Conservation (phyloP, 2,113 vertebrate species). For the Microtus oregoni region DNA sequence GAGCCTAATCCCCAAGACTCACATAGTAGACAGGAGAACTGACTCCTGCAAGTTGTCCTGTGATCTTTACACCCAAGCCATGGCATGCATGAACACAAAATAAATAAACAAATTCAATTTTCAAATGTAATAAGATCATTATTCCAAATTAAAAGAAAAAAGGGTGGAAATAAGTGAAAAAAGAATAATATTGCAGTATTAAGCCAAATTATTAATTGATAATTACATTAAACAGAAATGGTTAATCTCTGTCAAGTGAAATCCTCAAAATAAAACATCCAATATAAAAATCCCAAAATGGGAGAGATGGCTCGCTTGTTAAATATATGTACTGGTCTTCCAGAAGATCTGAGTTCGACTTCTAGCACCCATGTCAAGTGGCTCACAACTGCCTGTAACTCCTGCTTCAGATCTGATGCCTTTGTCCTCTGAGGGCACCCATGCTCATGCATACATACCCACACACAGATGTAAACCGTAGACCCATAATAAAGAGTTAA, state of each 20-base stretch:
- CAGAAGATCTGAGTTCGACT: not conserved
- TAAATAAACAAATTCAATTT: not conserved
- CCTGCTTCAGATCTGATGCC: not conserved
- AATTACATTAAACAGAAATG: not conserved
- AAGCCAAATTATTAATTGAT: not conserved
- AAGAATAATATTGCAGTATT: not conserved
- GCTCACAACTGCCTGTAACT: not conserved
- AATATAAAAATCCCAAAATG: not conserved
- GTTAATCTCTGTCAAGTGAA: not conserved
- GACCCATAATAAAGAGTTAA: not conserved
- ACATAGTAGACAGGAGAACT: not conserved
- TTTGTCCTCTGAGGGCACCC: not conserved
- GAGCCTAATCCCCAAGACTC: not conserved
- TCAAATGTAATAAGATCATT: not conserved
- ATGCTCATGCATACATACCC: not conserved
- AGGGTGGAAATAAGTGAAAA: not conserved
- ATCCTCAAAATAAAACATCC: not conserved
- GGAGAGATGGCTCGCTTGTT: not conserved
- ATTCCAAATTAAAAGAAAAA: not conserved
- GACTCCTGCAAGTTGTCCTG: not conserved
- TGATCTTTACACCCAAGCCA: not conserved
- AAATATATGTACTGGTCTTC: not conserved
- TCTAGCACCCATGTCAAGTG: not conserved
- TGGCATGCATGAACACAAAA: not conserved
- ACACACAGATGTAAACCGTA: not conserved